Conservation (phyloP, 1,140 invertebrate genomes). For the Odontomachus brunneus region DNA sequence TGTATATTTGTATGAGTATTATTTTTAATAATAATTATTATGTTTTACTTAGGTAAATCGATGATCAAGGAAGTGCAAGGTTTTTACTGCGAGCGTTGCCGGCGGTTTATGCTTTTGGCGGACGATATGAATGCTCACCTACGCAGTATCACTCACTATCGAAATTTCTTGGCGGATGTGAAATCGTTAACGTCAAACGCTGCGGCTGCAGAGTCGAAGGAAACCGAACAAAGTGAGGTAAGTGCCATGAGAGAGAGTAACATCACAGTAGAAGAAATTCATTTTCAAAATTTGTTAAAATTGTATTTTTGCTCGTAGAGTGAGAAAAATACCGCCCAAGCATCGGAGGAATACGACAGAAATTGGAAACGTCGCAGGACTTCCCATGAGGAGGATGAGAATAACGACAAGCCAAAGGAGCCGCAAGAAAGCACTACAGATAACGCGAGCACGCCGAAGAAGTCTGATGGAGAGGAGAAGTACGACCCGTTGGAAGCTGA, state of each 20-base stretch:
- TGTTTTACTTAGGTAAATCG: constrained; percentile 77
- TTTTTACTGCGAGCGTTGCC: constrained; percentile 83
- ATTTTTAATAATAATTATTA: not conserved
- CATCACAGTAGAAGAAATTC: not conserved
- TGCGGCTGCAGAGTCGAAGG: constrained; percentile 62
- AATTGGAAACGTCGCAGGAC: constrained; percentile 78
- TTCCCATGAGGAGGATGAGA: constrained; percentile 64
- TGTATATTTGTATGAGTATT: not conserved
- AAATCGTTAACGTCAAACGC: constrained; percentile 74
- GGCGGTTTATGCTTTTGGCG: constrained; percentile 82
- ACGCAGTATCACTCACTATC: constrained; percentile 82
- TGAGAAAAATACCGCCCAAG: constrained; percentile 57
- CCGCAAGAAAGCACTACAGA: constrained; percentile 61
- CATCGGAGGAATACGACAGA: constrained; percentile 71
- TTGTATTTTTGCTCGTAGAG: constrained; percentile 41
- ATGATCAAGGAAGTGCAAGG: constrained; percentile 82
- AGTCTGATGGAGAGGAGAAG: constrained; percentile 75
- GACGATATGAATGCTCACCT: constrained; percentile 83
- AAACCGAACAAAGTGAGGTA: constrained; percentile 69
- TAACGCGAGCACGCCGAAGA: constrained; percentile 68
- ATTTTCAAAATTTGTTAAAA: not conserved
- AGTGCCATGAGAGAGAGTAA: not conserved
- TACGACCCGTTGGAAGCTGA: constrained; percentile 82
- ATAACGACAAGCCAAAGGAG: constrained; percentile 62
- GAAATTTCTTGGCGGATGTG: constrained; percentile 82